Evolutionary conservation across 2,113 vertebrate species (phyloP).

Genomic region (Leptobrachium leishanense): DNA sequence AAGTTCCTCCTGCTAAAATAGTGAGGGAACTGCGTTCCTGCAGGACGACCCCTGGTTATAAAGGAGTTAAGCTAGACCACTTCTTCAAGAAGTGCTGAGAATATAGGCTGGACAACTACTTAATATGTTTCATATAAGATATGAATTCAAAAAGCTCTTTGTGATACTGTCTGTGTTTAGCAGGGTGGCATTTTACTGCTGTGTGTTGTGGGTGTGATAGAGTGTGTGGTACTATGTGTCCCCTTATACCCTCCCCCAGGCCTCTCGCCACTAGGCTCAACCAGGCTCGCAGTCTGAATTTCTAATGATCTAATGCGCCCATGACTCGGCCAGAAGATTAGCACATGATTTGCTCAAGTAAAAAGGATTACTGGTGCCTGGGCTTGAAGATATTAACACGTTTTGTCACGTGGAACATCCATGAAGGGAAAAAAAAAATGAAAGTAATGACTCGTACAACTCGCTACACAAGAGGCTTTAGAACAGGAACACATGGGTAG

Average conservation of each 20-base stretch:
- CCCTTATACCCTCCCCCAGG: conserved; percentile 30
- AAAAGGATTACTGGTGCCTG: conserved; percentile 69
- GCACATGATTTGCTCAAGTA: conserved; percentile 68
- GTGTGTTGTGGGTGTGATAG: no score
- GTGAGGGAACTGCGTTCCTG: no score
- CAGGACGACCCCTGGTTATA: no score
- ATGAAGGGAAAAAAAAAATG: conserved; percentile 27
- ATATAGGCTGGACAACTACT: neutral
- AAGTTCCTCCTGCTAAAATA: no score
- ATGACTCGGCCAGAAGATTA: conserved; percentile 71
- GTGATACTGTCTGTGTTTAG: no score
- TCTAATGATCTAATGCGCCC: conserved; percentile 68
- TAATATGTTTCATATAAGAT: neutral
- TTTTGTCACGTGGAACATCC: conserved; percentile 56
- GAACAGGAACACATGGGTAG: neutral
- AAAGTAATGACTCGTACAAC: conserved; percentile 15
- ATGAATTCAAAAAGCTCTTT: no score
- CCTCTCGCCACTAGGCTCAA: conserved; percentile 57
- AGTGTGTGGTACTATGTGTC: neutral
- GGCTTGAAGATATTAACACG: conserved; percentile 71
- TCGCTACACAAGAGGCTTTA: conserved; percentile 22
- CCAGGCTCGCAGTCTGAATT: conserved; percentile 67
- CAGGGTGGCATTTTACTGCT: no score
- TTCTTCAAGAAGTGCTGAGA: no score
- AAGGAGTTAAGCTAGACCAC: no score